phyloP scores from a whole-genome alignment of 1,140 invertebrate species.

The Heliconius nattereri region DNA sequence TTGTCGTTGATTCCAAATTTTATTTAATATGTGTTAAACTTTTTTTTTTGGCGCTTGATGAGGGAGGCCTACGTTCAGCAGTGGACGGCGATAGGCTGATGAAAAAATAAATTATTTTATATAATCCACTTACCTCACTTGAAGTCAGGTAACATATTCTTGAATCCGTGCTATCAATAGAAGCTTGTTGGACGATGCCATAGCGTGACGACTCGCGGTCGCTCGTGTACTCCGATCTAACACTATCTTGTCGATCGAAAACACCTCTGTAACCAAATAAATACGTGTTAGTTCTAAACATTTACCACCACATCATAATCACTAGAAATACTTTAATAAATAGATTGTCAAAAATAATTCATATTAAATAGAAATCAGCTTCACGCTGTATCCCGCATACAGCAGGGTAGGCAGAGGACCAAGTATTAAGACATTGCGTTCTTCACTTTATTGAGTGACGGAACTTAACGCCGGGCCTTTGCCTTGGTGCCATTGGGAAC shows the following conservation, averaged over 20 bases:
- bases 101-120: too few relatives aligned
- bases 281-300: not conserved
- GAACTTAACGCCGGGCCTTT: too few relatives aligned
- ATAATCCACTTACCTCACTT: conserved; percentile 91
- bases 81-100: too few relatives aligned
- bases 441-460: too few relatives aligned
- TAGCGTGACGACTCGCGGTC: conserved; percentile 91
- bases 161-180: conserved; percentile 95
- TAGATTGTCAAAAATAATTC: not conserved
- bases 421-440: too few relatives aligned
- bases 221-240: conserved; percentile 93
- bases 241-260: conserved; percentile 94
- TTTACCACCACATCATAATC: not conserved
- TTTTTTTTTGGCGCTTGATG: too few relatives aligned
- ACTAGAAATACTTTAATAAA: not conserved
- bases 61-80: too few relatives aligned
- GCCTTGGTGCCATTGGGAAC: too few relatives aligned
- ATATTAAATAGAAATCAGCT: not conserved
- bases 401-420: too few relatives aligned
- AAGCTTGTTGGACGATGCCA: conserved; percentile 94
- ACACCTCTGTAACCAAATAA: conserved; percentile 84
- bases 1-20: not conserved
- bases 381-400: too few relatives aligned
- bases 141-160: conserved; percentile 96
- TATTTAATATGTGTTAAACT: not conserved